Evolutionary conservation across 1,140 invertebrate genomes (phyloP).

Genomic region (Heliconius nattereri): DNA sequence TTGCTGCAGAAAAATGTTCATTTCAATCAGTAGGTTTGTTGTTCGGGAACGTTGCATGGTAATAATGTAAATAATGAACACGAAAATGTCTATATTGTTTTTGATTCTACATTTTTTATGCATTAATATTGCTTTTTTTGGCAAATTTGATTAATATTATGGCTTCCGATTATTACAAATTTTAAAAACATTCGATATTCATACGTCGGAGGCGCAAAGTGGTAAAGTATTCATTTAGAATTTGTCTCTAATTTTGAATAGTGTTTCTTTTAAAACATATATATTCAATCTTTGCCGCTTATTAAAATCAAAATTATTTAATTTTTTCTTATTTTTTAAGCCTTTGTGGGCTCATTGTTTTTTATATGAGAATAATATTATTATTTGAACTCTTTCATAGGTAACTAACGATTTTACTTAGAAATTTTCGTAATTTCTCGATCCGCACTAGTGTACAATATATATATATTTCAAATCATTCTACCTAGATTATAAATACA

Average conservation of each 20-base stretch:
- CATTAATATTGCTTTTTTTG: slow-evolving; percentile 49
- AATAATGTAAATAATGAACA: slow-evolving; percentile 55
- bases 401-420: background rate
- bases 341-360: slow-evolving; percentile 75
- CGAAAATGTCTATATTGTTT: slow-evolving; percentile 41
- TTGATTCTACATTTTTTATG: slow-evolving; percentile 37
- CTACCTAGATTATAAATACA: background rate
- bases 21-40: slow-evolving; percentile 39
- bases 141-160: slow-evolving; percentile 27
- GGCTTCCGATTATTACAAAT: slow-evolving; percentile 12
- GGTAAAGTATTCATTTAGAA: slow-evolving; percentile 41
- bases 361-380: background rate
- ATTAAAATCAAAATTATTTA: slow-evolving; percentile 5
- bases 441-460: background rate
- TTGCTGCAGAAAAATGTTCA: slow-evolving; percentile 51
- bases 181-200: slow-evolving; percentile 11
- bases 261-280: background rate
- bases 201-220: slow-evolving; percentile 11
- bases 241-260: background rate
- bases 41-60: slow-evolving; percentile 61
- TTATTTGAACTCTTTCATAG: background rate
- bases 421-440: background rate
- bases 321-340: slow-evolving; percentile 19
- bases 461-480: background rate
- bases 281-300: background rate